Conservation (phyloP, 2,888 invertebrate species). For the Augiades crinisus region DNA sequence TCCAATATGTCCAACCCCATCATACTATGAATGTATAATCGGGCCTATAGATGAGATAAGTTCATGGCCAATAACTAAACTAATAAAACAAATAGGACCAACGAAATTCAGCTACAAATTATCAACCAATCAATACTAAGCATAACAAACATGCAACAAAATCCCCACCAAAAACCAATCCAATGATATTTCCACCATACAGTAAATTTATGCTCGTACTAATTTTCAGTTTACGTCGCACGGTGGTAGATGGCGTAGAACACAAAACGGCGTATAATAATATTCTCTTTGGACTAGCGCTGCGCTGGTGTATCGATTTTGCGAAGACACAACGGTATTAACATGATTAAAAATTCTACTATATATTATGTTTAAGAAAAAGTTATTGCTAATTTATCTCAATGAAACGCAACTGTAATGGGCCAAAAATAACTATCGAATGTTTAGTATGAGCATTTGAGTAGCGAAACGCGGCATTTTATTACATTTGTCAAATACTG, state of each 20-base stretch:
- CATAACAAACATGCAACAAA: no score
- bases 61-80: no score
- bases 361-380: background rate
- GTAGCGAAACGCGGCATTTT: background rate
- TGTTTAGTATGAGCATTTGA: background rate
- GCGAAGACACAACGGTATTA: conserved; percentile 51
- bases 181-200: background rate
- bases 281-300: conserved; percentile 62
- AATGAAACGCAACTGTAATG: background rate
- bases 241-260: conserved; percentile 58
- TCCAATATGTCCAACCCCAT: no score
- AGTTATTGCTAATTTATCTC: background rate
- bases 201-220: conserved; percentile 3
- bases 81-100: no score
- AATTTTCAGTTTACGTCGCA: background rate
- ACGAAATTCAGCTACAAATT: no score
- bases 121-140: no score
- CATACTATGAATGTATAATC: no score
- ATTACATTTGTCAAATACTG: conserved; percentile 13
- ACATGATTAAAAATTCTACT: conserved; percentile 53
- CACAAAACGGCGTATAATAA: conserved; percentile 35
- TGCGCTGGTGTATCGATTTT: conserved; percentile 78
- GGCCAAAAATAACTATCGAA: background rate
- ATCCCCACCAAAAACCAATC: background rate
- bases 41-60: no score